phyloP scores from a whole-genome alignment of 2,888 invertebrate species.

The Leuctra nigra region DNA sequence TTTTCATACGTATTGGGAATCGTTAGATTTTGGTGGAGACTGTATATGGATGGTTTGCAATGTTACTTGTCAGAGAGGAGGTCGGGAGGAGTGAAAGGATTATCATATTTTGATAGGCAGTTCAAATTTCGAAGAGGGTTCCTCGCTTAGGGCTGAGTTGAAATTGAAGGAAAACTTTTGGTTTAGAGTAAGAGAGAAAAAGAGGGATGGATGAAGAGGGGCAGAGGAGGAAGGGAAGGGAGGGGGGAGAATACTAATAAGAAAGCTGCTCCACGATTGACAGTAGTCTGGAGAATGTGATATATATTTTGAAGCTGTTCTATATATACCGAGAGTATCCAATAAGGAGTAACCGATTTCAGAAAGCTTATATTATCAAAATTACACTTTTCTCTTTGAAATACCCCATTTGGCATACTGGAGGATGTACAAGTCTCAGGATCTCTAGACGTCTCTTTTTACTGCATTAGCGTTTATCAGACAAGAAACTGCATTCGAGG shows the following conservation, averaged over 20 bases:
- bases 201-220: constrained; percentile 2
- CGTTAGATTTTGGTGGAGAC: background rate
- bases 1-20: background rate
- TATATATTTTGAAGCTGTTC: too few relatives aligned
- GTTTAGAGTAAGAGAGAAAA: constrained; percentile 10
- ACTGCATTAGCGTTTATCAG: too few relatives aligned
- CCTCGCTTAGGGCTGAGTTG: constrained; percentile 18
- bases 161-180: constrained; percentile 17
- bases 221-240: constrained; percentile 5
- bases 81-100: constrained; percentile 9
- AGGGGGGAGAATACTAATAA: constrained; percentile 11
- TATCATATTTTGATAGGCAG: constrained; percentile 28
- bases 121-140: constrained; percentile 16
- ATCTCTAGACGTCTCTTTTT: too few relatives aligned
- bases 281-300: background rate
- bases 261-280: background rate
- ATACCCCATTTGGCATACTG: too few relatives aligned
- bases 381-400: too few relatives aligned
- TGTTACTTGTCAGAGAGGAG: background rate
- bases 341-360: too few relatives aligned
- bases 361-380: too few relatives aligned
- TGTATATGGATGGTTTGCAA: background rate
- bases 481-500: too few relatives aligned
- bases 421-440: too few relatives aligned
- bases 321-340: too few relatives aligned